Evolutionary conservation across 2,888 invertebrate species (phyloP).

Genomic region (Leptura quadrifasciata): DNA sequence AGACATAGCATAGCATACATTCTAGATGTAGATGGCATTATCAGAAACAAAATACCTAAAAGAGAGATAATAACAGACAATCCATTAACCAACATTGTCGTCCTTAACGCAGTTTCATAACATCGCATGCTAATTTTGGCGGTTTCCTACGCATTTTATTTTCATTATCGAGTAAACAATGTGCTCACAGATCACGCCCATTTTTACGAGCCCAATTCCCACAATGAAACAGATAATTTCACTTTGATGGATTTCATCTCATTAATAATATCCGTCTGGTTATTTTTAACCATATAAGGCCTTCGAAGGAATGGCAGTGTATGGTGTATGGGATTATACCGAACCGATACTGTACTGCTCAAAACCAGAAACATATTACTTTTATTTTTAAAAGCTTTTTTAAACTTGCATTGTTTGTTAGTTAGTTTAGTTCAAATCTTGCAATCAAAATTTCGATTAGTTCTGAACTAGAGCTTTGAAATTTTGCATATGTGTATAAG

Average conservation of each 20-base stretch:
- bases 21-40: too few relatives aligned
- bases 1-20: too few relatives aligned
- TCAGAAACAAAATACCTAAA: too few relatives aligned
- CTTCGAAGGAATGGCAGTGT: background rate
- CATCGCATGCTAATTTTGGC: background rate
- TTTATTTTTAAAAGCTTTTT: too few relatives aligned
- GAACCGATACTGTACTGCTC: too few relatives aligned
- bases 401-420: too few relatives aligned
- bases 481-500: too few relatives aligned
- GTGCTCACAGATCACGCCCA: slow-evolving; percentile 10
- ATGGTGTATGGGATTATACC: background rate
- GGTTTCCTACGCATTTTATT: slow-evolving; percentile 10
- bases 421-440: too few relatives aligned
- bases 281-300: background rate
- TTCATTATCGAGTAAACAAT: slow-evolving; percentile 11
- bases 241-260: slow-evolving; percentile 1
- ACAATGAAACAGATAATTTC: background rate
- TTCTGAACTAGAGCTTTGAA: too few relatives aligned
- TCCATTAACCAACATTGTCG: background rate
- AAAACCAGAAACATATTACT: too few relatives aligned
- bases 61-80: too few relatives aligned
- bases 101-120: background rate
- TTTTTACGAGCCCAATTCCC: background rate
- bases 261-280: slow-evolving; percentile 1
- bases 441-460: too few relatives aligned